Evolutionary conservation across 2,888 invertebrate species (phyloP).

Genomic region (Nephrotoma guestfalica): DNA sequence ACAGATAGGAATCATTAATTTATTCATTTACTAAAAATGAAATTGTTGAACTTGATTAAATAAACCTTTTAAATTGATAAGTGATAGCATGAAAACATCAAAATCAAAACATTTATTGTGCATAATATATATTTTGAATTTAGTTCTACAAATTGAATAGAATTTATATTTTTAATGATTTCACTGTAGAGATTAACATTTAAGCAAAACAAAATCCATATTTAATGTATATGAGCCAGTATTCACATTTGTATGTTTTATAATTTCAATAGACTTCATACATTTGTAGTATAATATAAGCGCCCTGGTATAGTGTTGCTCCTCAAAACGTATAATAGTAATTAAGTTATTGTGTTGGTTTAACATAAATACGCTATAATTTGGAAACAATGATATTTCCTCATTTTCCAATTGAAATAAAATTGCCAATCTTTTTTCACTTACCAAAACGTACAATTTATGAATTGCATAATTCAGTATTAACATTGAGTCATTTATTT

Average conservation of each 20-base stretch:
- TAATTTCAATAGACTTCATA: neutral
- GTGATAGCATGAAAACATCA: neutral
- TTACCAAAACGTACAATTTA: neutral
- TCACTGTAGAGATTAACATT: neutral
- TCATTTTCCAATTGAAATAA: neutral
- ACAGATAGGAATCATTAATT: neutral
- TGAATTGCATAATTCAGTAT: neutral
- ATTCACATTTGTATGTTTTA: neutral
- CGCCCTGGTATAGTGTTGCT: neutral
- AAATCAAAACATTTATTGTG: neutral
- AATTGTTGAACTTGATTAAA: neutral
- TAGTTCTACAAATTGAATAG: neutral
- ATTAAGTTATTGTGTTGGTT: neutral
- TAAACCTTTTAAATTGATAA: neutral
- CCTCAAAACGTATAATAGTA: neutral
- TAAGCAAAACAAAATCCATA: neutral
- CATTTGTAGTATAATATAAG: neutral
- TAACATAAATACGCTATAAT: neutral
- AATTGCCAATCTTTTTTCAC: neutral
- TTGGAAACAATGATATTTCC: neutral
- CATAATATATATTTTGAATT: neutral
- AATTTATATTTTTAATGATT: neutral
- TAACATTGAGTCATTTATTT: neutral
- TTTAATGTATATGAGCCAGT: too few species aligned
- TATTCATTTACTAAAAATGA: neutral